Evolutionary conservation across 1,140 invertebrate genomes (phyloP), one percentile per base, ranked within the genome.

Genomic region (Nasonia longicornis): DNA sequence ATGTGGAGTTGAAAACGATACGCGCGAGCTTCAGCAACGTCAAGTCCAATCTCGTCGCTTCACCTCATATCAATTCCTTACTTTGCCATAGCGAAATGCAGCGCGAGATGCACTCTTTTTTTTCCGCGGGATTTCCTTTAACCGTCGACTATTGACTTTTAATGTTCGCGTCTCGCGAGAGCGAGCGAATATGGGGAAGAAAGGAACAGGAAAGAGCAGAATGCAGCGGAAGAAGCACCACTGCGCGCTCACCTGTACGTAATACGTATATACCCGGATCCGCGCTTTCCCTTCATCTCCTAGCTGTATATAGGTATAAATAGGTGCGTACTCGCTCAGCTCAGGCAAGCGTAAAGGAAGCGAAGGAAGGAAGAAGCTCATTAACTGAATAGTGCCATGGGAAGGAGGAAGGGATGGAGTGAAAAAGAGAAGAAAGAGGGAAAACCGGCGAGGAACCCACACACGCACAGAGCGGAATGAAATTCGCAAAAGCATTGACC

Each of bases 111-210:
- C 42, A 75, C 38, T 75, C 12, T 70, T 42, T 58, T 42, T 58
- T 52, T 77, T 71, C 80, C 78, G 31, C 31, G 81, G 80, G 83
- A 84, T 85, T 85, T 80, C 80, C 83, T 83, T 82, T 85, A 83
- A 77, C 79, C 75, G 72, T 79, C 83, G 82, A 84, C 85, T 85
- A 86, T 86, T 85, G 85, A 86, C 85, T 85, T 86, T 86, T 85
- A 84, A 85, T 85, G 85, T 84, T 84, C 79, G 75, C 76, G 73
- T 85, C 83, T 84, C 78, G 35, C 3, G 38, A 20, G 16, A 45
- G 31, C 31, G 58, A 74, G 1, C 7, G 0, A 42, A 42, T 35
- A 35, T 35, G 20, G 20, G 12, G 29, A 14, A 52, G 10, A 1
- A 52, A 75, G 72, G 45, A 29, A 69, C 31, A 35, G 31, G 31